phyloP scores from a whole-genome alignment of 2,797 vertebrate genomes.

The Loriculus beryllinus region DNA sequence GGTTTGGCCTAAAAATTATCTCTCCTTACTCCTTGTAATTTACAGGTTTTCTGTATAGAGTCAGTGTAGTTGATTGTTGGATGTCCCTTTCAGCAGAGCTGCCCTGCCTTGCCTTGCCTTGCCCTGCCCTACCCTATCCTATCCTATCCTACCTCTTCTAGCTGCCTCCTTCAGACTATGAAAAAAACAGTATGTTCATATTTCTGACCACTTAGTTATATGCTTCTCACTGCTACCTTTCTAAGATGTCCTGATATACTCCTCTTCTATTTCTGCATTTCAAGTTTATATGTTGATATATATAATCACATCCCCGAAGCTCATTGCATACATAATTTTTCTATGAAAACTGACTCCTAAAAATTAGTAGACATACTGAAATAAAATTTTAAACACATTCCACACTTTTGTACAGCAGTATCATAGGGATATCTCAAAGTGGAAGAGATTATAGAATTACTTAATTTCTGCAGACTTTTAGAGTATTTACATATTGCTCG shows the following conservation, averaged over 20 bases:
- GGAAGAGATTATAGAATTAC: not conserved
- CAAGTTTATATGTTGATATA: not conserved
- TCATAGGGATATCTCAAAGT: not conserved
- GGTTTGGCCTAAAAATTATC: not conserved
- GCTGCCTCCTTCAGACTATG: not conserved
- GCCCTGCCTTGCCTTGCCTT: not conserved
- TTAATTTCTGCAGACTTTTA: not conserved
- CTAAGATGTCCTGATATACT: not conserved
- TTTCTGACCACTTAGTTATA: not conserved
- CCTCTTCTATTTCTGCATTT: not conserved
- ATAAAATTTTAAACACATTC: not conserved
- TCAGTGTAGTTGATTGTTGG: not conserved
- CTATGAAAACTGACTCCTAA: not conserved
- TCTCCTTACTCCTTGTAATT: not conserved
- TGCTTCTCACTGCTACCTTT: not conserved
- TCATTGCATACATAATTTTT: not conserved
- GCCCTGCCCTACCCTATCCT: too few species aligned
- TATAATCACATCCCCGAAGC: not conserved
- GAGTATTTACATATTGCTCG: not conserved
- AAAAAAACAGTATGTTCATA: not conserved
- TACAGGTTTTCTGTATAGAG: not conserved
- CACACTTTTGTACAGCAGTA: not conserved
- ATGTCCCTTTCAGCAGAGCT: not conserved
- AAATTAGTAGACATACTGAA: not conserved
- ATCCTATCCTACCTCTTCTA: not conserved